Evolutionary conservation across 2,888 invertebrate genomes (phyloP).

Genomic region (Conomelus anceps): DNA sequence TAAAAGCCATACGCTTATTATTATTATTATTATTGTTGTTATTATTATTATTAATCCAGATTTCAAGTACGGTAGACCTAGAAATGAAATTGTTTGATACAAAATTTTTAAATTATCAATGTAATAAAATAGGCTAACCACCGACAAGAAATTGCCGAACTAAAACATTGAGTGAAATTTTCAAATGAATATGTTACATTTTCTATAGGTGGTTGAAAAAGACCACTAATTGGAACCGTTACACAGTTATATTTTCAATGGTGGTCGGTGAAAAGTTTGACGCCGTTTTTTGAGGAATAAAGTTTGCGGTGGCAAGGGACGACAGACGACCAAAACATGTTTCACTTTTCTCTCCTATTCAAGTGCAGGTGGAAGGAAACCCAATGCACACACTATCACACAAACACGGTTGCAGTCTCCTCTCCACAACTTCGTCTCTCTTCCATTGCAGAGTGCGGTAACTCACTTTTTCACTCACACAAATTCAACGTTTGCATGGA

Average conservation of each 20-base stretch:
- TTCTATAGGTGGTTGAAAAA: not conserved
- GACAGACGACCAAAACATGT: not conserved
- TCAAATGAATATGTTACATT: too few species aligned
- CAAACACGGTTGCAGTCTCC: too few species aligned
- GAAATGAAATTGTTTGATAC: too few species aligned
- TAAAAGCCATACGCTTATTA: too few species aligned
- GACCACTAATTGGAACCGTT: not conserved
- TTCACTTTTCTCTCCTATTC: not conserved
- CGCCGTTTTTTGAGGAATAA: not conserved
- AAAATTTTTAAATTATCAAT: too few species aligned
- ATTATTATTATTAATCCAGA: too few species aligned
- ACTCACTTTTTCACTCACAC: not conserved
- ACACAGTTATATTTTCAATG: not conserved
- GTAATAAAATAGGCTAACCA: too few species aligned
- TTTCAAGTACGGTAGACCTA: too few species aligned
- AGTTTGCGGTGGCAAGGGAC: not conserved
- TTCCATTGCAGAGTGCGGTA: not conserved
- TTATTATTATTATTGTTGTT: too few species aligned
- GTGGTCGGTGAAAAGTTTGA: not conserved
- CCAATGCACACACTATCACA: not conserved
- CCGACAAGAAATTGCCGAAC: too few species aligned
- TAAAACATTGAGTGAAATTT: too few species aligned
- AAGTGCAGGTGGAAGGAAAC: not conserved
- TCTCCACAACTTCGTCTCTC: not conserved
- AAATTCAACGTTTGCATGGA: not conserved